phyloP scores from a whole-genome alignment of 2,797 vertebrate genomes.

The Spondyliosoma cantharus region DNA sequence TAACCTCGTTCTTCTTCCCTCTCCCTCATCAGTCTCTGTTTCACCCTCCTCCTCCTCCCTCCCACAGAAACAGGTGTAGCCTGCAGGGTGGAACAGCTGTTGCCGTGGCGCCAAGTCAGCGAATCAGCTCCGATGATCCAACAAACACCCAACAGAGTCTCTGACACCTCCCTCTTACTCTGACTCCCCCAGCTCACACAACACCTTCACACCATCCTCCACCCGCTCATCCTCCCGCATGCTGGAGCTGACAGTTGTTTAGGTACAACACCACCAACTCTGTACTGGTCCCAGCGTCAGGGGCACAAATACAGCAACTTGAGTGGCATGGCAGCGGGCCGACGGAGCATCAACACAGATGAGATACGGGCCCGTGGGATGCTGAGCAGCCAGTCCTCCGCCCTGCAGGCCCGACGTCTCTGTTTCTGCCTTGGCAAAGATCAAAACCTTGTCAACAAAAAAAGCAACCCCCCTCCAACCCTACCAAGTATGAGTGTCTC shows the following conservation, averaged over 20 bases:
- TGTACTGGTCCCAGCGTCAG: constrained; percentile 27
- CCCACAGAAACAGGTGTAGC: constrained; percentile 61
- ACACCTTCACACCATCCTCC: constrained; percentile 18
- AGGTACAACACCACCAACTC: constrained; percentile 9
- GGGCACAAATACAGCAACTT: constrained; percentile 14
- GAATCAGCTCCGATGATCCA: constrained; percentile 24
- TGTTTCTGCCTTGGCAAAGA: constrained; percentile 45
- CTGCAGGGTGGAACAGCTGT: constrained; percentile 68
- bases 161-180: constrained; percentile 11
- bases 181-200: not conserved
- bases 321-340: constrained; percentile 24
- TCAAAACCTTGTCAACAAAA: constrained; percentile 49
- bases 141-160: not conserved
- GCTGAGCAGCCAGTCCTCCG: constrained; percentile 9
- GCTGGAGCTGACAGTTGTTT: constrained; percentile 30
- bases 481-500: constrained; percentile 12
- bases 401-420: constrained; percentile 14
- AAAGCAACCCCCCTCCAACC: constrained; percentile 33
- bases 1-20: not conserved
- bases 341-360: constrained; percentile 36
- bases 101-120: constrained; percentile 55
- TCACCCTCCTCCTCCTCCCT: constrained; percentile 3
- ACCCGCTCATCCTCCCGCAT: not conserved
- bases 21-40: constrained; percentile 7
- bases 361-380: constrained; percentile 43